These are phyloP conservation scores for Eptesicus fuscus DNA, from an alignment of 2,113 vertebrate genomes.

Conservation along the genomic window DNA sequence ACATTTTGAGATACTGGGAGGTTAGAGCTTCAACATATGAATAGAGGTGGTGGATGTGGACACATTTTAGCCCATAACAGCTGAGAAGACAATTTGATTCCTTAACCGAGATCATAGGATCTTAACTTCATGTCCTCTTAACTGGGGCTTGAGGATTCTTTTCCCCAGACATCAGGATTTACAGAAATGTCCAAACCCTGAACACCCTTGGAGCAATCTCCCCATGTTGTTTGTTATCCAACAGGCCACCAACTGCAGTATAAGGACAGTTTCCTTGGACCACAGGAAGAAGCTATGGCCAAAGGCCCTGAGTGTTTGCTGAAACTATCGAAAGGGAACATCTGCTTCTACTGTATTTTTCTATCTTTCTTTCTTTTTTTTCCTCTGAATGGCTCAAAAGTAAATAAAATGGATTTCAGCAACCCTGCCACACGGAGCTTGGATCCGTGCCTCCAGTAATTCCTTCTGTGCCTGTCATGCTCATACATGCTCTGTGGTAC, in stretches of 20 bases:
- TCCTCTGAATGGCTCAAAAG: conserved; percentile 16
- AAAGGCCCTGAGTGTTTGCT: neutral
- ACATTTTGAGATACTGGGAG: neutral
- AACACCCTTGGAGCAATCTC: neutral
- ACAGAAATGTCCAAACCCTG: neutral
- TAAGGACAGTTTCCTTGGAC: neutral
- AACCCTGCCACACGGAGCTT: conserved; percentile 25
- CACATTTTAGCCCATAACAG: neutral
- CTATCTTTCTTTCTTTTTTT: neutral
- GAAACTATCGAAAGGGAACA: conserved; percentile 31
- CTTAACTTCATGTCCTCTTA: neutral
- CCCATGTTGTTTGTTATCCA: neutral
- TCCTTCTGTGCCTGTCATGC: conserved; percentile 2
- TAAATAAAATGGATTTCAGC: conserved; percentile 39
- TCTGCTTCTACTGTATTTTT: neutral
- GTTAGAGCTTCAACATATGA: neutral
- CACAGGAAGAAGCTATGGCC: neutral
- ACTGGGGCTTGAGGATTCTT: neutral
- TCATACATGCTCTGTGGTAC: neutral
- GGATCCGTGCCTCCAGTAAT: conserved; percentile 45
- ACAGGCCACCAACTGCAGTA: neutral
- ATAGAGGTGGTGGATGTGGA: neutral
- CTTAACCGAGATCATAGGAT: neutral
- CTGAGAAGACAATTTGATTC: neutral
- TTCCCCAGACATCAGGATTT: neutral